Base-by-base conservation (phyloP, 2,888 invertebrate species). In the Aspidiotus destructor region DNA sequence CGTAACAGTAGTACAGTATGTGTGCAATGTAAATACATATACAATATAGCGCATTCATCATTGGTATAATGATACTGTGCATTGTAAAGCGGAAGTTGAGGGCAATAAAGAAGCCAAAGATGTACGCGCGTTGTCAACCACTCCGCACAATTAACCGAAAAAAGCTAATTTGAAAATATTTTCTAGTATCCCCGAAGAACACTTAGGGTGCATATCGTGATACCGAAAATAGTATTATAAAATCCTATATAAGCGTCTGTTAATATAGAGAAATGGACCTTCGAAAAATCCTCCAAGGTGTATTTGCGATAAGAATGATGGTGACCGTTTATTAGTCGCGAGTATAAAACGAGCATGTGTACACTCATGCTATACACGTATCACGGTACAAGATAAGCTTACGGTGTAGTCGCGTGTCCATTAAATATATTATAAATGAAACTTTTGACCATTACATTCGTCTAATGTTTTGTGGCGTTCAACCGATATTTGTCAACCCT, bases 401-500 rank as follows among this genome's bases (percentile, higher is more conserved):
- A 28, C 63, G 53, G 54, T 40, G 53, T 41, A 52, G 54, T 53
- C 53, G 9, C 41, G 13, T 11, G 63, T 41, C 54, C 63, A 52
- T 52, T 63, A 63, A 62, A 40, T 63, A 41, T 53, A 63, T 63
- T 52, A 63, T 28, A 28, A 5, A 28, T 63, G 63, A 63, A 63
- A 63, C 63, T 63, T 63, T 63, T 63, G 63, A 63, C 63, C 63
- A 63, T 63, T 63, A 62, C 48, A 63, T 53, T 63, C 8, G 52
- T 41, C 52, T 53, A 52, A 53, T 41, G 63, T 62, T 63, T 63
- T 52, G 54, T n/a, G 63, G 41, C 63, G 53, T 63, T 63, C 54
- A 63, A 63, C 53, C 2, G 41, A 63, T n/a, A n/a, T 54, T 54
- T 54, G 15, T 54, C 28, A 28, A 28, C 28, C 28, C 28, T 28